phyloP scores from a whole-genome alignment of 2,888 invertebrate species.

The Ditula angustiorana region DNA sequence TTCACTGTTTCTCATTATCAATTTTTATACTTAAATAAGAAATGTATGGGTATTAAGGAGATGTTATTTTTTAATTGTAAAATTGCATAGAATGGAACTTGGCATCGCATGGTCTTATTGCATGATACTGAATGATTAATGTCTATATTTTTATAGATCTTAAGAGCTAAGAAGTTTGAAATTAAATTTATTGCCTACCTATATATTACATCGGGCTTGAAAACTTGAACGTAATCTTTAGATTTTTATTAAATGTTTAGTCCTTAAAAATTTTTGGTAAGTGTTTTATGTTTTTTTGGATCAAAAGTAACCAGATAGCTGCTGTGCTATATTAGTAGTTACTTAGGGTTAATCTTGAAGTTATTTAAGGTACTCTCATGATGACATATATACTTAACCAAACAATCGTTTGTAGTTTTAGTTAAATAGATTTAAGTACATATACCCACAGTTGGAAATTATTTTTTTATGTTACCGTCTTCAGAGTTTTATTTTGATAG shows the following conservation, averaged over 20 bases:
- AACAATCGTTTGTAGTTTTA: background rate
- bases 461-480: constrained; percentile 12
- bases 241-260: background rate
- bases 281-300: background rate
- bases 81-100: background rate
- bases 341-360: background rate
- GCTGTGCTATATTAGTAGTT: background rate
- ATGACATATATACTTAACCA: background rate
- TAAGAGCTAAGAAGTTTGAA: background rate
- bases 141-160: background rate
- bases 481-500: constrained; percentile 23
- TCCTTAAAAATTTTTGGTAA: background rate
- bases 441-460: background rate
- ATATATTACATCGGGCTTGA: background rate
- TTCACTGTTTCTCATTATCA: background rate
- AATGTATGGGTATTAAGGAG: background rate
- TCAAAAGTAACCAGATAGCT: background rate
- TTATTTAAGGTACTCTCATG: background rate
- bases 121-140: background rate
- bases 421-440: background rate
- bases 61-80: background rate
- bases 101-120: background rate
- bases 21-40: background rate
- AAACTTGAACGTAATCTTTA: background rate
- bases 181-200: background rate